Conservation (phyloP, 2,113 vertebrate species). For the Leucoraja erinaceus region DNA sequence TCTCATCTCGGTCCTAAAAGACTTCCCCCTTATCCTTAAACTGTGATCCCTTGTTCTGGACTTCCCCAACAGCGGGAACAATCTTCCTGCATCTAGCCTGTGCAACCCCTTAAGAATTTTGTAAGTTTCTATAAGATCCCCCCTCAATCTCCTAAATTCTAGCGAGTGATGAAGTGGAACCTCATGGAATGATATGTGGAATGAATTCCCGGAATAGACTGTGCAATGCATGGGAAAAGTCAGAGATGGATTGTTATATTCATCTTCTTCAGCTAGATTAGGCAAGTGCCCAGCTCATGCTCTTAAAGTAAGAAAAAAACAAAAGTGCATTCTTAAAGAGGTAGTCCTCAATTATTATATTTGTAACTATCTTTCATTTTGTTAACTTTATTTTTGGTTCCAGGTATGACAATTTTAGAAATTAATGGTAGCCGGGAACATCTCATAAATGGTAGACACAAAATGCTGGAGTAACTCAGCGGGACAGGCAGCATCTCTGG, state of each 20-base stretch:
- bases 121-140: too few relatives aligned
- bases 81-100: too few relatives aligned
- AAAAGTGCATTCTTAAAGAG: not conserved
- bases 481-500: too few relatives aligned
- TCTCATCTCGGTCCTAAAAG: too few relatives aligned
- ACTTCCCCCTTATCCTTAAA: too few relatives aligned
- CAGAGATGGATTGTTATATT: not conserved
- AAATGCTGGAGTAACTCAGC: too few relatives aligned
- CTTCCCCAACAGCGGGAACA: too few relatives aligned
- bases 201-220: not conserved
- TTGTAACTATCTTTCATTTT: not conserved
- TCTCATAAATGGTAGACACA: not conserved
- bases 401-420: not conserved
- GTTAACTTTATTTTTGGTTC: not conserved
- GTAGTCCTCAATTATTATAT: not conserved
- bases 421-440: not conserved
- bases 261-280: not conserved
- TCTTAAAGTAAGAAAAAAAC: not conserved
- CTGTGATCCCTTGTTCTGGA: too few relatives aligned
- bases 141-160: too few relatives aligned
- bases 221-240: not conserved
- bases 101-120: too few relatives aligned
- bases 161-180: too few relatives aligned
- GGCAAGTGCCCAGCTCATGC: not conserved
- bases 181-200: not conserved